A percentile compares a stretch with the other conserved stretches of the same genome.
These are phyloP conservation scores for Sardina pilchardus DNA, from an alignment of 2,113 vertebrate species.

Conservation along the genomic window DNA sequence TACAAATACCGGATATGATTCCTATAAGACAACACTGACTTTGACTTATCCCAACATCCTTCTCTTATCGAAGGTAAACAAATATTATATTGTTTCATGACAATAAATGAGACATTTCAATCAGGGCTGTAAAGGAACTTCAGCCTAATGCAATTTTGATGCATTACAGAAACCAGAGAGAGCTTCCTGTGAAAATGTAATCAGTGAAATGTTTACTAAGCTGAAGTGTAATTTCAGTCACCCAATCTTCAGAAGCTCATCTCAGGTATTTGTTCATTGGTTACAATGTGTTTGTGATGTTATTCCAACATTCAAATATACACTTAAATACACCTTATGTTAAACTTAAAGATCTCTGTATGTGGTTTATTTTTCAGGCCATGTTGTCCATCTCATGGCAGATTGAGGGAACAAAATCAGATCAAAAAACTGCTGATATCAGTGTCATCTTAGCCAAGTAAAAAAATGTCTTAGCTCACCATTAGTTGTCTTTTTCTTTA, in stretches of 20 bases:
- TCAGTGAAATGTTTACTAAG: slow-evolving; percentile 15
- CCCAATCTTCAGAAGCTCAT: slow-evolving; percentile 39
- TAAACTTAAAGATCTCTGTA: not conserved
- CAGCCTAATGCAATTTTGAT: not conserved
- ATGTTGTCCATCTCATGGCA: slow-evolving; percentile 46
- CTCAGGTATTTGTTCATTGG: slow-evolving; percentile 39
- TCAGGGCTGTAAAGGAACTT: not conserved
- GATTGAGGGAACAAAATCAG: slow-evolving; percentile 25
- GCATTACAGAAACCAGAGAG: slow-evolving; percentile 39
- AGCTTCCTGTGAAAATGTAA: slow-evolving; percentile 36
- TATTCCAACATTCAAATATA: not conserved
- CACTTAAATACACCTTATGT: not conserved
- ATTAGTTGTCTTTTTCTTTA: not conserved
- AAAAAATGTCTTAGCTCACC: slow-evolving; percentile 1
- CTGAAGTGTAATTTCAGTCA: slow-evolving; percentile 48
- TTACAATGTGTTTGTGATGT: not conserved
- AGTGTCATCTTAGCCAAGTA: slow-evolving; percentile 51
- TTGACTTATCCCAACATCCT: slow-evolving; percentile 52
- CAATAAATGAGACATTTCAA: not conserved
- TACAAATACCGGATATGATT: slow-evolving; percentile 40
- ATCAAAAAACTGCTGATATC: slow-evolving; percentile 31
- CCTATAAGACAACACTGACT: slow-evolving; percentile 51
- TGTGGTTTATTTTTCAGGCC: slow-evolving; percentile 30
- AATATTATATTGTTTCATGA: not conserved
- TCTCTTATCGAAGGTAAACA: slow-evolving; percentile 33